These are phyloP conservation scores for Dynastes maya DNA, from an alignment of 2,888 invertebrate genomes.

Conservation along the genomic window DNA sequence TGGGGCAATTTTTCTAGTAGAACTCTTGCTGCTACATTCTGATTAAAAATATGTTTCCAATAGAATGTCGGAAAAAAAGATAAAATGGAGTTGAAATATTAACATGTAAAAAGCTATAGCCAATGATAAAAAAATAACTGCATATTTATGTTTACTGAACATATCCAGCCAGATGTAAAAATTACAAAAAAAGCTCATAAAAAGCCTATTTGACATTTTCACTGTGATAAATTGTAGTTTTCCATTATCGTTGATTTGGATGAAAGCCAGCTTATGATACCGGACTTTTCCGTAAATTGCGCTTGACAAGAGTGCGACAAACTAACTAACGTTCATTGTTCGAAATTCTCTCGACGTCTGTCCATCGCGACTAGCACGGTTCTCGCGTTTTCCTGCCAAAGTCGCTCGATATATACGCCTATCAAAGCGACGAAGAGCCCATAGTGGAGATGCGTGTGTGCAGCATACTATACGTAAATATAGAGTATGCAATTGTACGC, in stretches of 20 bases:
- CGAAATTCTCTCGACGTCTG: constrained; percentile 25
- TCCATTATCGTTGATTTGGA: constrained; percentile 22
- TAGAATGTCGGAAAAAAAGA: too few relatives aligned
- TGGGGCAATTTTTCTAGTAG: too few relatives aligned
- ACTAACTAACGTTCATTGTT: constrained; percentile 16
- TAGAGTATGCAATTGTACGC: background rate
- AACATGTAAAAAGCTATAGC: too few relatives aligned
- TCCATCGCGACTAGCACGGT: constrained; percentile 1
- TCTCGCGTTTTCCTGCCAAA: constrained; percentile 19
- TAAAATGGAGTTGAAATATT: too few relatives aligned
- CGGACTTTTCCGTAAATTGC: constrained; percentile 26
- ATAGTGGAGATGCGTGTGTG: constrained; percentile 4
- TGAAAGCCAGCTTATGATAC: constrained; percentile 10
- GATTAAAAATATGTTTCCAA: too few relatives aligned
- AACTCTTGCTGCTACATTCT: too few relatives aligned
- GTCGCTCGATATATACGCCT: background rate
- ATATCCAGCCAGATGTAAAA: background rate
- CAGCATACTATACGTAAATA: constrained; percentile 2
- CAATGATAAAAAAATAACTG: too few relatives aligned
- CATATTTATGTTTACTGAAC: too few relatives aligned
- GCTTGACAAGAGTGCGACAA: constrained; percentile 24
- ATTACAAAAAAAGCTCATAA: background rate
- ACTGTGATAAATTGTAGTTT: constrained; percentile 20
- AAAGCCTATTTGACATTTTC: background rate
- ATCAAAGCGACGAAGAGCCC: background rate